Conservation (phyloP, 2,113 vertebrate genomes). For the Malurus melanocephalus region DNA sequence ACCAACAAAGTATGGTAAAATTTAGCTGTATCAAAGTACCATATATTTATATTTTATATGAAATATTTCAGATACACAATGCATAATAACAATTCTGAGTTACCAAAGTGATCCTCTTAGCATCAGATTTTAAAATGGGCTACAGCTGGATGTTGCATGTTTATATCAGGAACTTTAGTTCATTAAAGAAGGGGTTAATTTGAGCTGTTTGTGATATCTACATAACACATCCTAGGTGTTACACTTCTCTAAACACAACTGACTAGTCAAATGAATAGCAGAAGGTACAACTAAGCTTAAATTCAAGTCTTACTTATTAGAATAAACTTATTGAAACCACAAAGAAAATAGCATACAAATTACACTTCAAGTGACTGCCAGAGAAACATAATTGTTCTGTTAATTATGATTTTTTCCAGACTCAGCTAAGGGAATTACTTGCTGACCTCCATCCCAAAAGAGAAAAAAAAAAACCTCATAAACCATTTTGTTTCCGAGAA, state of each 20-base stretch:
- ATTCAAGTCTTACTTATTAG: background rate
- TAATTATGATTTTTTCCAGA: background rate
- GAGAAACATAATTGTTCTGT: background rate
- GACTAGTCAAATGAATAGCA: background rate
- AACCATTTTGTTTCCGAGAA: background rate
- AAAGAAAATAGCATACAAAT: background rate
- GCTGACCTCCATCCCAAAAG: slow-evolving; percentile 50
- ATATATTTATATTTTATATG: background rate
- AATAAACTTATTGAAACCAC: background rate
- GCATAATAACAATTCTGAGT: background rate
- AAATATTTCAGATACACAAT: background rate
- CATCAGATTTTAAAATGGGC: background rate
- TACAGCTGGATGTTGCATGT: background rate
- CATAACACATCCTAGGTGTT: background rate
- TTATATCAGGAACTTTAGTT: background rate
- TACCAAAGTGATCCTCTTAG: background rate
- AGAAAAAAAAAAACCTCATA: background rate
- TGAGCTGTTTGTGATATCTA: background rate
- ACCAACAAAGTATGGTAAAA: background rate
- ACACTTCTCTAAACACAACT: background rate
- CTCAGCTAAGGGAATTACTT: slow-evolving; percentile 44
- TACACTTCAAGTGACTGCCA: background rate
- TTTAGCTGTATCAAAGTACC: background rate
- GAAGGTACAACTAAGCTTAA: slow-evolving; percentile 9
- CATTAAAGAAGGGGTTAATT: background rate